Evolutionary conservation across 2,113 vertebrate species (phyloP).

Genomic region (Cyanocitta stelleri): DNA sequence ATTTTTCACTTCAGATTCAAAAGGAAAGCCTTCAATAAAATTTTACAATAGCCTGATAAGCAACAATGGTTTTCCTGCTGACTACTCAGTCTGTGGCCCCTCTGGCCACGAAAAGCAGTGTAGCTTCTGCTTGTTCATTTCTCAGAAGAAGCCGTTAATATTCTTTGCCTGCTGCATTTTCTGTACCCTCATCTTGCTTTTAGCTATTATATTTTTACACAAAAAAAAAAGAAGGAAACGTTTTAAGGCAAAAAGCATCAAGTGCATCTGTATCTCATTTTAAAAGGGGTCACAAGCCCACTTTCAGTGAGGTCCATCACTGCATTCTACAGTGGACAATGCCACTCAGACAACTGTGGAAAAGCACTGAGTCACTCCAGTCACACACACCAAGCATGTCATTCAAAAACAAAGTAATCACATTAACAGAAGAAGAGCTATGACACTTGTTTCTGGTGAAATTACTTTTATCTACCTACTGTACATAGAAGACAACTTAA

Average conservation of each 20-base stretch:
- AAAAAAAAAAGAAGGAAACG: slow-evolving; percentile 74
- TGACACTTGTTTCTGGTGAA: neutral
- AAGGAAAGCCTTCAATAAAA: slow-evolving; percentile 81
- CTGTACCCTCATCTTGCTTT: slow-evolving; percentile 72
- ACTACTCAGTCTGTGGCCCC: slow-evolving; percentile 44
- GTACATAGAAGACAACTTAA: neutral
- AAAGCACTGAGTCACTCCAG: slow-evolving; percentile 65
- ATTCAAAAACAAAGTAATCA: neutral
- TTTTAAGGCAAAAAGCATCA: slow-evolving; percentile 57
- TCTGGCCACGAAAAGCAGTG: slow-evolving; percentile 51
- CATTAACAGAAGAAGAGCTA: neutral
- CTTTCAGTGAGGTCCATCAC: neutral
- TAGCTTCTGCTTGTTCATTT: slow-evolving; percentile 69
- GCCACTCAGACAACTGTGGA: neutral
- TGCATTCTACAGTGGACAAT: neutral
- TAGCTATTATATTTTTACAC: slow-evolving; percentile 70
- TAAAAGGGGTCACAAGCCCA: slow-evolving; percentile 11
- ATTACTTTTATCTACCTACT: neutral
- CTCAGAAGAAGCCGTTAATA: slow-evolving; percentile 79
- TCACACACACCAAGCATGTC: neutral
- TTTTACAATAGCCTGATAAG: slow-evolving; percentile 82
- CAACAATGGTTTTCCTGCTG: slow-evolving; percentile 73
- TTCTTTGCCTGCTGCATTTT: slow-evolving; percentile 84
- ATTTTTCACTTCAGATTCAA: slow-evolving; percentile 85
- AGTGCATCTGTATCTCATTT: slow-evolving; percentile 27